Conservation (phyloP, 2,113 vertebrate species). For the Pluvianellus socialis region DNA sequence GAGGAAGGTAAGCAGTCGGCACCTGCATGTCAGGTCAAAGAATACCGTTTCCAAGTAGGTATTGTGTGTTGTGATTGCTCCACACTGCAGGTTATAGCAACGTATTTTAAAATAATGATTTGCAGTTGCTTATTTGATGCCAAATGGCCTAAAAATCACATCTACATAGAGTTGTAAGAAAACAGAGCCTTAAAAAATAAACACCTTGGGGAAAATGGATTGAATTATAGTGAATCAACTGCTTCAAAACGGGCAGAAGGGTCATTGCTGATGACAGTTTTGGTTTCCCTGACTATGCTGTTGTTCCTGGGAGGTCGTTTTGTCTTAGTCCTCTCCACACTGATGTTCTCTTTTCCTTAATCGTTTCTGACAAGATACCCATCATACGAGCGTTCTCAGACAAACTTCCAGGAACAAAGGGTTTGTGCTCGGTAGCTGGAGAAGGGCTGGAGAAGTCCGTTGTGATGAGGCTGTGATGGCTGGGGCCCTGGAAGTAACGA, state of each 20-base stretch:
- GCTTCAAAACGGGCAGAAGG: neutral
- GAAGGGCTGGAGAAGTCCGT: neutral
- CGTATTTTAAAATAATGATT: neutral
- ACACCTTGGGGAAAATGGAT: neutral
- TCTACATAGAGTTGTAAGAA: neutral
- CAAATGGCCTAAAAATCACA: neutral
- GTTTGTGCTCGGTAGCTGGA: neutral
- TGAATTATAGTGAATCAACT: neutral
- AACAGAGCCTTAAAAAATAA: neutral
- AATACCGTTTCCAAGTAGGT: neutral
- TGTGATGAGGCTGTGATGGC: neutral
- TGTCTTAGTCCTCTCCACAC: neutral
- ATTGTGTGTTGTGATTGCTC: neutral
- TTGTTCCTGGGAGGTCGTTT: neutral
- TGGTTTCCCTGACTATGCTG: neutral
- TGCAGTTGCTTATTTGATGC: neutral
- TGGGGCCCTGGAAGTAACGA: neutral
- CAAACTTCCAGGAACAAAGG: neutral
- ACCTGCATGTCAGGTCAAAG: neutral
- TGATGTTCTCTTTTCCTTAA: neutral
- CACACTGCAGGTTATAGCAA: accelerated
- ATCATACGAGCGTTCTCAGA: accelerated
- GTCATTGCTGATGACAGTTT: neutral
- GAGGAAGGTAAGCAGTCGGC: neutral
- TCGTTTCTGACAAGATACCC: neutral